phyloP scores from a whole-genome alignment of 2,113 vertebrate genomes.

The Atrichornis clamosus region DNA sequence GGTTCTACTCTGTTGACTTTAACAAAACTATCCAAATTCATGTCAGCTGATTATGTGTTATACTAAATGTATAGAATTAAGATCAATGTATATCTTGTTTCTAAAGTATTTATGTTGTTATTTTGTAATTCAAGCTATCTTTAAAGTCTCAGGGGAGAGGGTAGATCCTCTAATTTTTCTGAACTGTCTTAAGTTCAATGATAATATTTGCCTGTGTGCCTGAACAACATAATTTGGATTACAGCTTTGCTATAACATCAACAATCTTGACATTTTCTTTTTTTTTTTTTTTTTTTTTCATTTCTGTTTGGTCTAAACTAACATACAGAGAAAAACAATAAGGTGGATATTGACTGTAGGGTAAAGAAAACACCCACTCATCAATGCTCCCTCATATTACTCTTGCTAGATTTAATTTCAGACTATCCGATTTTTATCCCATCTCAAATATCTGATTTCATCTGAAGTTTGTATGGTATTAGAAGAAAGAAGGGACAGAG shows the following conservation, averaged over 20 bases:
- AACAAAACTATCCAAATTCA: background rate
- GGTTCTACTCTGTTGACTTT: background rate
- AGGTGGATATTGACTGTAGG: background rate
- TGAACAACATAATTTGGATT: background rate
- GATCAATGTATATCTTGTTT: background rate
- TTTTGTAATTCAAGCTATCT: background rate
- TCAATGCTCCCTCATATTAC: background rate
- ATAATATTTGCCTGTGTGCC: background rate
- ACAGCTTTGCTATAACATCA: background rate
- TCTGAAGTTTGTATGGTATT: background rate
- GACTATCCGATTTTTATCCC: background rate
- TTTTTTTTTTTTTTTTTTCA: too few relatives aligned
- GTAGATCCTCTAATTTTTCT: background rate
- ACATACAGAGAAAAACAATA: background rate
- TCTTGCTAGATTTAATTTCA: conserved; percentile 22
- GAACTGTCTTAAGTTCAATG: background rate
- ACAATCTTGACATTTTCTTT: too few relatives aligned
- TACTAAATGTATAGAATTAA: background rate
- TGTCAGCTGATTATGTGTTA: background rate
- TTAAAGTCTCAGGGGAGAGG: background rate
- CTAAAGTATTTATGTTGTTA: background rate
- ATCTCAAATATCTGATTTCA: conserved; percentile 20
- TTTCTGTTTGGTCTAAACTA: background rate
- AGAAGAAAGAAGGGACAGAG: background rate
- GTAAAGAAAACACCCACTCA: background rate